Evolutionary conservation across 2,113 vertebrate genomes (phyloP).

Genomic region (Neodon shergylaensis): DNA sequence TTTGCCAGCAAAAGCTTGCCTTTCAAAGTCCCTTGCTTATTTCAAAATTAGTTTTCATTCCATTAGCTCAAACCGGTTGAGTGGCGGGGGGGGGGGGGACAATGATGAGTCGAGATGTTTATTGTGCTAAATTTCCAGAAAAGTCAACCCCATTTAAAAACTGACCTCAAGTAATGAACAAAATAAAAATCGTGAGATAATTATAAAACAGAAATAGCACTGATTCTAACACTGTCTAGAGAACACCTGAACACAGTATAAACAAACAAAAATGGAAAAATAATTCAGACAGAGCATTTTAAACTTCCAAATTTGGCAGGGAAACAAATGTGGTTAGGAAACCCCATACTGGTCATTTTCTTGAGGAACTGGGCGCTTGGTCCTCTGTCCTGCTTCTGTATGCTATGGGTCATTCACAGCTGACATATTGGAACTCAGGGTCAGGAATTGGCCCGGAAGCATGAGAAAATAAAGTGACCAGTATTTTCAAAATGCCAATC

Average conservation of each 20-base stretch:
- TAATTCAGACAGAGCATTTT: constrained; percentile 35
- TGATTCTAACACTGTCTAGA: constrained; percentile 35
- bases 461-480: constrained; percentile 21
- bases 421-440: background rate
- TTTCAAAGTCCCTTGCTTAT: constrained; percentile 62
- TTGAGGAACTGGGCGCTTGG: background rate
- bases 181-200: constrained; percentile 62
- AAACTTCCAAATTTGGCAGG: constrained; percentile 1
- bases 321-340: background rate
- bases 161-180: constrained; percentile 52
- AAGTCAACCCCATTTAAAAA: constrained; percentile 69
- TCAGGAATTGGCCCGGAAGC: background rate
- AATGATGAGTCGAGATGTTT: constrained; percentile 68
- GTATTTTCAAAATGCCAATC: constrained; percentile 8
- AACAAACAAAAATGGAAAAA: constrained; percentile 48
- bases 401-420: background rate
- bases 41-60: constrained; percentile 68
- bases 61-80: constrained; percentile 42
- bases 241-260: constrained; percentile 24
- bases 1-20: constrained; percentile 44
- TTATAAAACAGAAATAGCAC: constrained; percentile 43
- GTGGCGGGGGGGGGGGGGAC: constrained; percentile 31
- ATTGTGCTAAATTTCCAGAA: constrained; percentile 65
- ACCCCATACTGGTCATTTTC: constrained; percentile 10
- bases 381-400: background rate